phyloP scores from a whole-genome alignment of 2,888 invertebrate species.

The Leptura quadrifasciata region DNA sequence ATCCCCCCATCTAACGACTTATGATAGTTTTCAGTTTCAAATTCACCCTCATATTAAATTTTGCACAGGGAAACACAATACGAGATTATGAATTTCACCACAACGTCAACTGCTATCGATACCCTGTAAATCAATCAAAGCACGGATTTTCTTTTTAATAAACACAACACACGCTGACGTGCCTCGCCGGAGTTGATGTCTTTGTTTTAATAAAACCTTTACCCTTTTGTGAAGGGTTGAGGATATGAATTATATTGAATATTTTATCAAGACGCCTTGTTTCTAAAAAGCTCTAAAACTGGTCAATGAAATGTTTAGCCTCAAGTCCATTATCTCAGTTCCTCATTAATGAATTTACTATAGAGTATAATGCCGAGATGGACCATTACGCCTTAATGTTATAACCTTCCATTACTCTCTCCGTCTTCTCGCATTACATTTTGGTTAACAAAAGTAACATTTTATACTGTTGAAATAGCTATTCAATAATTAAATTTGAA shows the following conservation, averaged over 20 bases:
- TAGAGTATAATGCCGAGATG: not conserved
- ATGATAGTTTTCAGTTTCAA: conserved; percentile 65
- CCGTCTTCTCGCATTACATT: conserved; percentile 10
- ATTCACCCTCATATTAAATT: conserved; percentile 68
- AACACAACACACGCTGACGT: conserved; percentile 62
- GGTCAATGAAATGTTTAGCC: conserved; percentile 15
- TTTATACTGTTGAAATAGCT: not conserved
- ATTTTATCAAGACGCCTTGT: not conserved
- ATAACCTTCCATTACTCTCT: conserved; percentile 4
- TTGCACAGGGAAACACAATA: conserved; percentile 69
- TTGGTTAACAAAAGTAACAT: conserved; percentile 25
- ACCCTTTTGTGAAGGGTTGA: conserved; percentile 46
- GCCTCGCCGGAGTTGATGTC: conserved; percentile 59
- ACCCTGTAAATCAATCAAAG: conserved; percentile 69
- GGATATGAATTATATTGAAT: conserved; percentile 25
- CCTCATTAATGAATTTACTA: conserved; percentile 21
- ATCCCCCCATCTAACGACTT: conserved; percentile 50
- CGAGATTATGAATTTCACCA: conserved; percentile 70
- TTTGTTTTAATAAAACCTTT: conserved; percentile 65
- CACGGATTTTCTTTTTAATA: conserved; percentile 67
- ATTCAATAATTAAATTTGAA: no score
- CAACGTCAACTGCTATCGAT: conserved; percentile 71
- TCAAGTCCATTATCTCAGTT: conserved; percentile 8
- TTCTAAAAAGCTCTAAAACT: conserved; percentile 1
- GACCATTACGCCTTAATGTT: conserved; percentile 18